Evolutionary conservation across 2,113 vertebrate genomes (phyloP).

Genomic region (Rhodinocichla rosea): DNA sequence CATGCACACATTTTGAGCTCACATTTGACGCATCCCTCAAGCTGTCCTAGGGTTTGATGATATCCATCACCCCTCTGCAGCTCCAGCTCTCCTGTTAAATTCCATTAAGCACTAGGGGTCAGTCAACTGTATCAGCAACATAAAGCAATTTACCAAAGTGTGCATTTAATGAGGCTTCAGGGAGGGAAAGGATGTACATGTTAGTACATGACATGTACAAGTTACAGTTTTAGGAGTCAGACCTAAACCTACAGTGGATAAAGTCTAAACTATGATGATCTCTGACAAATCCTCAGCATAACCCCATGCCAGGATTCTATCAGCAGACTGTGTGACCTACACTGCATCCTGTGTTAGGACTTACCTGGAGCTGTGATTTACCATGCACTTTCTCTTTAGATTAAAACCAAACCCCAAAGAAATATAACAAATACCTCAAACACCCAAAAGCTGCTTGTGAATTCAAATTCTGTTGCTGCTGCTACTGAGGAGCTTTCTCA

Average conservation of each 20-base stretch:
- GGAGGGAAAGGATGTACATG: background rate
- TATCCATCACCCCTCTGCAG: background rate
- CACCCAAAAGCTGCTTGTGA: background rate
- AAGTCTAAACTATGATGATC: background rate
- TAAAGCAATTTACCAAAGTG: background rate
- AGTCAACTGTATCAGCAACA: background rate
- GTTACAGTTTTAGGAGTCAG: background rate
- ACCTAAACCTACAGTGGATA: background rate
- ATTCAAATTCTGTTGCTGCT: background rate
- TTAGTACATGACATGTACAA: background rate
- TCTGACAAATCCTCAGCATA: background rate
- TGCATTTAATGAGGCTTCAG: background rate
- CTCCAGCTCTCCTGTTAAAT: constrained; percentile 1
- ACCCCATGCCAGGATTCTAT: background rate
- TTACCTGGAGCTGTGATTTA: background rate
- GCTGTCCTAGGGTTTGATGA: background rate
- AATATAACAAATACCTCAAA: background rate
- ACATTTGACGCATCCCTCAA: background rate
- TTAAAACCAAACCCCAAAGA: background rate
- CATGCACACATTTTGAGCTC: background rate
- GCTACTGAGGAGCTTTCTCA: background rate
- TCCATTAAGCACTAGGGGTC: constrained; percentile 30
- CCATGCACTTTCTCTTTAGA: background rate
- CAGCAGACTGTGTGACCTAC: background rate
- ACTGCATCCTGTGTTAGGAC: background rate